Base-by-base conservation (phyloP, 2,113 vertebrate species). In the Podilymbus podiceps region DNA sequence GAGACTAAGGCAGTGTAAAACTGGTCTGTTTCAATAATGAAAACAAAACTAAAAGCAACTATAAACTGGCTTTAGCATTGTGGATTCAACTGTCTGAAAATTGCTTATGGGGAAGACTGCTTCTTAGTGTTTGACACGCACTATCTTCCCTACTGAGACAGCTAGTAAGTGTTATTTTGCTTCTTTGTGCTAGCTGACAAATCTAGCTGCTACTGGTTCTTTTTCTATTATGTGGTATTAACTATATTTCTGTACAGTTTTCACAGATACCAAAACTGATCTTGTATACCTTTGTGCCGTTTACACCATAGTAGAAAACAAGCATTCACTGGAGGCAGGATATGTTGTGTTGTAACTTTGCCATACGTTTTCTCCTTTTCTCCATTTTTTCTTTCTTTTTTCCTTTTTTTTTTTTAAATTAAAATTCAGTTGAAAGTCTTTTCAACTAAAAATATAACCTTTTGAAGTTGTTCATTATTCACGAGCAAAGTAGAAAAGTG, bases 391-490 rank as follows among this genome's bases (percentile, higher is more conserved):
- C 1, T 55, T 44, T 8, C 3, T 42, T 38, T 11, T 1, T 46
- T 31, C 1, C 44, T 59, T 44, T 8, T 3, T 42, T 38, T 13
- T 1, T 50, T n/a, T 2, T 50, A 9, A 4, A 74, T 81, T 76
- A 83, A 91, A 94, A 93, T 80, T 93, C 91, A 90, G 60, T 84
- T 88, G 52, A 64, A 94, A 91, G 35, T 46, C 49, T 73, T 86
- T 95, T 93, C 66, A 90, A 77, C 56, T 79, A 92, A 94, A 95
- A 92, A 79, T 82, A 89, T 46, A 93, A 94, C 62, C 79, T 95
- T 97, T 92, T 93, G 90, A 96, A 96, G 86, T 89, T 0, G 4
- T 92, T 94, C 68, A 58, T 92, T 92, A 93, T 95, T 96, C 33
- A 38, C 11, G 6, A 95, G 77, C 23, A 90, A 73, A 95, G 62